Evolutionary conservation across 2,888 invertebrate genomes (phyloP).

Genomic region (Torymus auratus): DNA sequence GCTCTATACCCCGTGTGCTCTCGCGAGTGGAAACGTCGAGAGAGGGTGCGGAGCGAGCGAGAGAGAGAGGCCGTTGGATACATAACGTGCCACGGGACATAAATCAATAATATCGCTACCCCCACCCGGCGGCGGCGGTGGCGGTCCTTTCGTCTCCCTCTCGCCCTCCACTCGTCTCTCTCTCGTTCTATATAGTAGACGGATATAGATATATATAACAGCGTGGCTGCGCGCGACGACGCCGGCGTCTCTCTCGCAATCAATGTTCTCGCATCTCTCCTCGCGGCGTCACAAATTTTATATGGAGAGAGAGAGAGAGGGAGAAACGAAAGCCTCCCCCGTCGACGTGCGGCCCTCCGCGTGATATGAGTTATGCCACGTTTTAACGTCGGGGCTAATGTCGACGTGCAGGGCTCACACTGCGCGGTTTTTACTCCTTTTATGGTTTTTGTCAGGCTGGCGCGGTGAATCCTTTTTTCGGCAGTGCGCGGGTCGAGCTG

Average conservation of each 20-base stretch:
- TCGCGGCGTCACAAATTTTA: constrained; percentile 64
- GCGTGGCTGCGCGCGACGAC: constrained; percentile 41
- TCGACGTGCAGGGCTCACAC: constrained; percentile 7
- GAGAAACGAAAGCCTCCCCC: constrained; percentile 9
- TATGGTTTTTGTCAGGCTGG: neutral
- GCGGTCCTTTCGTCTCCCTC: constrained; percentile 66
- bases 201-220: neutral
- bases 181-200: constrained; percentile 30
- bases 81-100: constrained; percentile 76
- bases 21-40: constrained; percentile 7
- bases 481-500: no score
- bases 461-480: neutral
- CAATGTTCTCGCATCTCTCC: constrained; percentile 70
- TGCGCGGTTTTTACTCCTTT: neutral
- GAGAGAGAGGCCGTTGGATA: constrained; percentile 45
- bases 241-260: constrained; percentile 72
- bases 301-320: constrained; percentile 31
- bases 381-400: constrained; percentile 42
- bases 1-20: neutral
- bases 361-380: constrained; percentile 37
- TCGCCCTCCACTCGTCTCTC: constrained; percentile 60
- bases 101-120: constrained; percentile 80
- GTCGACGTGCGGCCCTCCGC: neutral
- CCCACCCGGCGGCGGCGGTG: constrained; percentile 70
- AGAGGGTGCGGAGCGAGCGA: constrained; percentile 29